phyloP scores from a whole-genome alignment of 2,797 vertebrate species.

The Dicrostonyx torquatus region DNA sequence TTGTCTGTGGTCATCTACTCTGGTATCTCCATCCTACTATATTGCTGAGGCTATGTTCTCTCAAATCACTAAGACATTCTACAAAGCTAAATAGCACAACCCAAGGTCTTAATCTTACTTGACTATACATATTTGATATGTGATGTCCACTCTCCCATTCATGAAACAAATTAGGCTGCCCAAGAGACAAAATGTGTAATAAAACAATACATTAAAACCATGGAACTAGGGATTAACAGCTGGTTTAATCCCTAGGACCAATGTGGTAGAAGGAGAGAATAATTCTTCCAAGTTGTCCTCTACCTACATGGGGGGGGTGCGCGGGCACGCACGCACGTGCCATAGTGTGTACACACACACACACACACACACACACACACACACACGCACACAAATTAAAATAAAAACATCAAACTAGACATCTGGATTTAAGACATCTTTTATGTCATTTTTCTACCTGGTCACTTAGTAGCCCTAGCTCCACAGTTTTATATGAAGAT shows the following conservation, averaged over 20 bases:
- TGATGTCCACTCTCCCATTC: not conserved
- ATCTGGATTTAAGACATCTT: conserved; percentile 4
- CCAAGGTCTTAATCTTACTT: conserved; percentile 14
- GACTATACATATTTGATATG: not conserved
- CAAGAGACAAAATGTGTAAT: not conserved
- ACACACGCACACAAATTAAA: too few relatives aligned
- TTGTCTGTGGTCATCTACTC: not conserved
- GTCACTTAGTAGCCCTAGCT: not conserved
- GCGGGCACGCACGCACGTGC: too few relatives aligned
- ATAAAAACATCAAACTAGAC: not conserved
- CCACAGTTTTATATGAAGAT: conserved; percentile 8
- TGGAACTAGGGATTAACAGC: not conserved
- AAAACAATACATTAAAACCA: not conserved
- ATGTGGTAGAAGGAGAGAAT: not conserved
- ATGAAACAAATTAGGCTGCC: not conserved
- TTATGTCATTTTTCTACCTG: not conserved
- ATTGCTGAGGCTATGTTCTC: conserved; percentile 26
- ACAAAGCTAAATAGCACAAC: not conserved
- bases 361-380: too few relatives aligned
- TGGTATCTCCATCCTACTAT: not conserved
- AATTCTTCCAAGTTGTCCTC: not conserved
- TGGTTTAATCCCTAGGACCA: not conserved
- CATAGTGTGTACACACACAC: not conserved
- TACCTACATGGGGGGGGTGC: not conserved
- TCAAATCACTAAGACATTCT: not conserved